Base-by-base conservation (phyloP, 2,113 vertebrate genomes). In the Salvelinus fontinalis region DNA sequence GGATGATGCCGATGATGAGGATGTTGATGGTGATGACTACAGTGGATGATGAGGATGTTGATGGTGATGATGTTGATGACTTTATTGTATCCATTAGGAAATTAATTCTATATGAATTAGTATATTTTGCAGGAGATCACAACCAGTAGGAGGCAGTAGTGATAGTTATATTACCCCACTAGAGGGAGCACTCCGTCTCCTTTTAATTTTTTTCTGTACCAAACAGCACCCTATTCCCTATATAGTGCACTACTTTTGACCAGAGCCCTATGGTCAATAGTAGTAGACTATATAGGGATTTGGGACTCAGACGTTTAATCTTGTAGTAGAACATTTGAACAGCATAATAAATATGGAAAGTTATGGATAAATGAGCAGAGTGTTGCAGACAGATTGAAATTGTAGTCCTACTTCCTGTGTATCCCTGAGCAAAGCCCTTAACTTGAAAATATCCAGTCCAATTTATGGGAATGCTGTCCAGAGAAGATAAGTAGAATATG, bases 401-500 rank as follows among this genome's bases (percentile, higher is more conserved):
- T 39, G 29, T 3, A 68, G 31, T 34, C 7, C 3, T 39, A 39
- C 39, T 11, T 31, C 29, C 39, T 39, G 67, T 39, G 31, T 8
- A 16, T 26, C 27, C 67, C 7, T 34, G 66, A 29, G 66, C 16
- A 34, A 39, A 34, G 1, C 29, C 59, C 7, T 39, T 29, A 18
- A 34, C 29, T 6, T n/a, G 31, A 68, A 39, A 39, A 68, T 34
- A 39, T 20, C 67, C 29, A 34, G 31, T 68, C 20, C 5, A 39
- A 68, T 68, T 67, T 6, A 18, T 60, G 16, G n/a, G 2, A 34
- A 31, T 16, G 12, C 13, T 95, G 7, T 65, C 70, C 73, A 79
- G 29, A 5, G 65, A 8, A 20, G 66, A 26, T 27, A 76, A 57
- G 44, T 68, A 57, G 71, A 27, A 24, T 70, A 67, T 66, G 27